A percentile compares a stretch with the other conserved stretches of the same genome.
These are phyloP conservation scores for Dissostichus mawsoni DNA, from an alignment of 2,113 vertebrate species.

Conservation along the genomic window DNA sequence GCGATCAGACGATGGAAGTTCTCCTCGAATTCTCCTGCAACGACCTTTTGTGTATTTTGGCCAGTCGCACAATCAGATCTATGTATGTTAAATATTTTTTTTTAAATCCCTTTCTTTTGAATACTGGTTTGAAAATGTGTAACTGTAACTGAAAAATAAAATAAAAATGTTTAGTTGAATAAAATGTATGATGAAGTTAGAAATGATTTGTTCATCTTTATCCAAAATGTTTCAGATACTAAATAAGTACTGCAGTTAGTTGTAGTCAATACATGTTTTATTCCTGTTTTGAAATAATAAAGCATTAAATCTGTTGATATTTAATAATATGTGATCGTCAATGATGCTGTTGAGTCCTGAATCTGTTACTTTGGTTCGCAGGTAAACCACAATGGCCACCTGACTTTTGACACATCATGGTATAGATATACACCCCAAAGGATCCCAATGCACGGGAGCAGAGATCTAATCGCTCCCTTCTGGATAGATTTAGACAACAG, in stretches of 20 bases:
- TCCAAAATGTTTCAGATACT: no score
- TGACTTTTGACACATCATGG: constrained; percentile 57
- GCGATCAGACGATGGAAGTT: constrained; percentile 54
- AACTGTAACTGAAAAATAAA: neutral
- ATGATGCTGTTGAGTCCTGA: neutral
- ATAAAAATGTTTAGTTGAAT: neutral
- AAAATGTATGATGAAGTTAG: no score
- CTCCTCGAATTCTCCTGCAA: constrained; percentile 41
- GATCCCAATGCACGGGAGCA: constrained; percentile 44
- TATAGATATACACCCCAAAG: neutral
- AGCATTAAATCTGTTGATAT: neutral
- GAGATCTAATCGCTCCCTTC: constrained; percentile 64
- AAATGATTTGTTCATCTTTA: no score
- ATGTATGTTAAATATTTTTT: constrained; percentile 50
- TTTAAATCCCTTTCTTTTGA: neutral
- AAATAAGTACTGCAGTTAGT: no score
- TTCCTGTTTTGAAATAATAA: no score
- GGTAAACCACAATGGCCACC: constrained; percentile 81
- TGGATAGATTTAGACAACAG: constrained; percentile 78
- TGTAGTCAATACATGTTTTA: no score
- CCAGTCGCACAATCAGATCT: constrained; percentile 22
- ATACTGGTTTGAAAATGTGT: neutral
- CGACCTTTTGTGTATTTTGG: constrained; percentile 50
- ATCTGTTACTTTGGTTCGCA: constrained; percentile 32
- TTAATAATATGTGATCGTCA: neutral